phyloP scores from a whole-genome alignment of 2,113 vertebrate genomes.

The Leptodactylus fuscus region DNA sequence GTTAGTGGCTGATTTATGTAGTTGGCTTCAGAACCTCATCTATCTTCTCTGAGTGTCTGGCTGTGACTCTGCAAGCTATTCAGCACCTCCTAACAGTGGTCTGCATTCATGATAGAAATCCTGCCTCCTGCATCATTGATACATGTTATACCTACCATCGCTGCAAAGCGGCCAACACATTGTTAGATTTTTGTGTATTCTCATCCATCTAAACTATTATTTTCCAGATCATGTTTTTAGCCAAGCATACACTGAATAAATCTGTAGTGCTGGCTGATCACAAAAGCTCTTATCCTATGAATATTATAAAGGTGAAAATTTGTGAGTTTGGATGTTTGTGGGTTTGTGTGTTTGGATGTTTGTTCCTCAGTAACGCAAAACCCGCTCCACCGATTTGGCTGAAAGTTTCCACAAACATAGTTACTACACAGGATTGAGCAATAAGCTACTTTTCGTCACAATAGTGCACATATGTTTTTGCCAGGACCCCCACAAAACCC shows the following conservation, averaged over 20 bases:
- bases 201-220: constrained; percentile 16
- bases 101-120: constrained; percentile 39
- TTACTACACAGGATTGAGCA: too few species aligned
- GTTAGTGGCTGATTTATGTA: constrained; percentile 59
- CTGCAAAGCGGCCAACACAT: constrained; percentile 19
- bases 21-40: constrained; percentile 58
- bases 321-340: too few species aligned
- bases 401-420: too few species aligned
- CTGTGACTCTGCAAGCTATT: constrained; percentile 38
- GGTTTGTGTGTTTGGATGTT: too few species aligned
- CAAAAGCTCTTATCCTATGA: background rate
- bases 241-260: background rate
- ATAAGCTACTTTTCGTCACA: too few species aligned
- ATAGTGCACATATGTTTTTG: too few species aligned
- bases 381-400: too few species aligned
- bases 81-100: constrained; percentile 42
- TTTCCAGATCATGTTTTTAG: background rate
- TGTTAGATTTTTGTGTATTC: background rate
- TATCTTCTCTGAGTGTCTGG: constrained; percentile 48
- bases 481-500: too few species aligned
- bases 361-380: too few species aligned
- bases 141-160: background rate
- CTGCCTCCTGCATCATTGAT: constrained; percentile 25
- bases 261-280: too few species aligned
- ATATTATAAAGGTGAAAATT: too few species aligned